A percentile compares a stretch with the other conserved stretches of the same genome.
These are phyloP conservation scores for Gobiocypris rarus DNA, from an alignment of 2,113 vertebrate species.

Conservation along the genomic window DNA sequence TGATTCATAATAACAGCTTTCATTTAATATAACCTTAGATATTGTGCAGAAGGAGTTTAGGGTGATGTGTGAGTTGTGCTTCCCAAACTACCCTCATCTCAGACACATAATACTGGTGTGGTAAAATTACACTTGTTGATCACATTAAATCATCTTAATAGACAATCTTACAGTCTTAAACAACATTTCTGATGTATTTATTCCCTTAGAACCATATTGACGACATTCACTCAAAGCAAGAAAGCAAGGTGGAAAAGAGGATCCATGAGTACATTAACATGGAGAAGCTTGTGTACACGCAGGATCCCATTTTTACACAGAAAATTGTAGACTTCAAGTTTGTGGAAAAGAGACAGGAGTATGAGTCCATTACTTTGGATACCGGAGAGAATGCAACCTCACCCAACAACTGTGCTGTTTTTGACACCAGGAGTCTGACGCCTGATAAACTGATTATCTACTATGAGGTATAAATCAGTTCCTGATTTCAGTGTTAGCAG, in stretches of 20 bases:
- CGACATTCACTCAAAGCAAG: slow-evolving; percentile 51
- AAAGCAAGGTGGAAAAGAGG: slow-evolving; percentile 53
- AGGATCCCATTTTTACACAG: slow-evolving; percentile 55
- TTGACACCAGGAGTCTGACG: slow-evolving; percentile 52
- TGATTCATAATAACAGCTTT: background rate
- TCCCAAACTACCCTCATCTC: slow-evolving; percentile 55
- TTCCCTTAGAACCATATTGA: slow-evolving; percentile 52
- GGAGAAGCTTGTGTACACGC: slow-evolving; percentile 57
- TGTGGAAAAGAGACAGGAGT: slow-evolving; percentile 45
- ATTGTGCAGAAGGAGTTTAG: slow-evolving; percentile 54
- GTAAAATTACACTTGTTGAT: slow-evolving; percentile 2
- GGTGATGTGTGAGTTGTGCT: slow-evolving; percentile 38
- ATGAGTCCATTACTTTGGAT: slow-evolving; percentile 38
- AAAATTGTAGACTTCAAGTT: slow-evolving; percentile 47
- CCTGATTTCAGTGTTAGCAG: background rate
- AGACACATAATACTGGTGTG: slow-evolving; percentile 48
- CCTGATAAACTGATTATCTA: slow-evolving; percentile 54
- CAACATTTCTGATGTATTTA: background rate
- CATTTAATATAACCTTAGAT: slow-evolving; percentile 11
- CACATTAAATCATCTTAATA: background rate
- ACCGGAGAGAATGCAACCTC: slow-evolving; percentile 49
- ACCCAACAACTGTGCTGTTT: slow-evolving; percentile 45
- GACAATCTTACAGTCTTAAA: background rate
- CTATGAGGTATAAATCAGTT: slow-evolving; percentile 44
- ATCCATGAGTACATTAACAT: slow-evolving; percentile 56